Percentiles rank a stretch among this genome's conserved stretches.
These are phyloP conservation scores for Eretmochelys imbricata DNA, from an alignment of 2,113 vertebrate species.

Conservation along the genomic window DNA sequence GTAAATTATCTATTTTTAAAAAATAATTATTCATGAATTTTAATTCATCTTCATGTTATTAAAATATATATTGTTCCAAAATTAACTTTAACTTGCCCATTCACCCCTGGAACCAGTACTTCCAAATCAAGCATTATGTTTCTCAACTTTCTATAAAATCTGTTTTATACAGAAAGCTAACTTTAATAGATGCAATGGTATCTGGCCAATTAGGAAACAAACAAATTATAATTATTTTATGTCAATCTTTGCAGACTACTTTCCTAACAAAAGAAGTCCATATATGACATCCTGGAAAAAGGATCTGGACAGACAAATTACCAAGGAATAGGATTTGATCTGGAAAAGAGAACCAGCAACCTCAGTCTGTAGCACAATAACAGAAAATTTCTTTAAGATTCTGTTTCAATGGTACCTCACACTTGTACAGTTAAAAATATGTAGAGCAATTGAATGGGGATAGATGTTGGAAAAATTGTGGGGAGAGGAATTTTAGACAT, in stretches of 20 bases:
- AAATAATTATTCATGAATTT: constrained; percentile 59
- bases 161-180: not conserved
- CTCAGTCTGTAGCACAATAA: not conserved
- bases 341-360: not conserved
- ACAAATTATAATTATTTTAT: not conserved
- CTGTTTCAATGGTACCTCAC: not conserved
- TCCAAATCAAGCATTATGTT: not conserved
- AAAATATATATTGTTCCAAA: not conserved
- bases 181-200: not conserved
- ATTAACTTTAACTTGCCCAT: not conserved
- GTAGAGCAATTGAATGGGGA: not conserved
- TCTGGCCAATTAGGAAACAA: not conserved
- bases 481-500: not conserved
- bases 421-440: not conserved
- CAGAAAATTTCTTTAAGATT: not conserved
- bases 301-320: not conserved
- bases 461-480: not conserved
- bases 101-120: not conserved
- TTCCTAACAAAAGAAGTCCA: not conserved
- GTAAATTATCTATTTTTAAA: constrained; percentile 47
- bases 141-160: not conserved
- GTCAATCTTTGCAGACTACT: not conserved
- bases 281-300: not conserved
- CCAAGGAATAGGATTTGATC: not conserved
- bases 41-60: constrained; percentile 63